Percentiles rank a stretch among this genome's conserved stretches.
phyloP scores from a whole-genome alignment of 2,797 vertebrate species.

The Danio aesculapii region DNA sequence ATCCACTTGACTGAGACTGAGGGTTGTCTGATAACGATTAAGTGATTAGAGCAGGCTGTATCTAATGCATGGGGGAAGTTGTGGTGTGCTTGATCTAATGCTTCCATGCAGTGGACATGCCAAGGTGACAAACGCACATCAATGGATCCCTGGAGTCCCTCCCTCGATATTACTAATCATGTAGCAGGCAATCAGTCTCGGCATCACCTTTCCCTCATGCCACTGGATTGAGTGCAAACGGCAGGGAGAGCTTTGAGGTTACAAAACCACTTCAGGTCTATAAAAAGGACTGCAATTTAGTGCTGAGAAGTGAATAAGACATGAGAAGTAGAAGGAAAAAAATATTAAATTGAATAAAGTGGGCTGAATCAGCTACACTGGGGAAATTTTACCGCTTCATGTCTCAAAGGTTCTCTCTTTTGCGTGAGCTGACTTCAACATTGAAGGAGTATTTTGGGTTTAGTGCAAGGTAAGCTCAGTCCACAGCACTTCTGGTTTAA shows the following conservation, averaged over 20 bases:
- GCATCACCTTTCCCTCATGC: constrained; percentile 20
- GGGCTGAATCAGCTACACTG: constrained; percentile 18
- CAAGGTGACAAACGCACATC: constrained; percentile 51
- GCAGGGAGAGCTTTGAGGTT: constrained; percentile 40
- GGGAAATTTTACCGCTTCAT: constrained; percentile 11
- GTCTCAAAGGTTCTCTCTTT: constrained; percentile 11
- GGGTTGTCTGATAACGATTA: constrained; percentile 8
- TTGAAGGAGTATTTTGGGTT: background rate
- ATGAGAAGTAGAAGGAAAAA: constrained; percentile 26
- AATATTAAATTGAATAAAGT: constrained; percentile 39
- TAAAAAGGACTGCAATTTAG: constrained; percentile 32
- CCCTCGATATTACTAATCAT: constrained; percentile 49
- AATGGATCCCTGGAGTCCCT: constrained; percentile 39
- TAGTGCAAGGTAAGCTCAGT: background rate
- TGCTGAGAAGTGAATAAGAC: constrained; percentile 35
- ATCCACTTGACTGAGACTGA: background rate
- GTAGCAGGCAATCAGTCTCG: constrained; percentile 49
- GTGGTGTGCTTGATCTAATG: constrained; percentile 11
- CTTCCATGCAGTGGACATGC: constrained; percentile 52
- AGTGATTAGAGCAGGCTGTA: constrained; percentile 20
- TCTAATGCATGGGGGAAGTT: constrained; percentile 21
- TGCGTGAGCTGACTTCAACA: background rate
- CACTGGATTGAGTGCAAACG: constrained; percentile 18
- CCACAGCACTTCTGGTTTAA: background rate
- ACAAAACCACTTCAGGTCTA: constrained; percentile 38